Percentiles rank a stretch among this genome's conserved stretches.
Evolutionary conservation across 2,888 invertebrate genomes (phyloP).

Genomic region (Diarsia rubi): DNA sequence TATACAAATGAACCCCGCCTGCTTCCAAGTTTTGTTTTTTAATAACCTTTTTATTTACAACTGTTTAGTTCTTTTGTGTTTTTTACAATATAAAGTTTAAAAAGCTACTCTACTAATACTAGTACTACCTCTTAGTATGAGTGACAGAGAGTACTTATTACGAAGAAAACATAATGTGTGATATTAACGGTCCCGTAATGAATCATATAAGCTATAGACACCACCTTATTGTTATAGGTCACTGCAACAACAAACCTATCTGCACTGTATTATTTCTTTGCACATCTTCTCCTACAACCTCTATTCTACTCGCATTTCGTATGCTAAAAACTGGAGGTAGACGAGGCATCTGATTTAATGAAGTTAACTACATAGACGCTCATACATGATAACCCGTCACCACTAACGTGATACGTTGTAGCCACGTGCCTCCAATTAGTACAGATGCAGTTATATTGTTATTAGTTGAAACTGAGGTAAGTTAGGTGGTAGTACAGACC

Average conservation of each 20-base stretch:
- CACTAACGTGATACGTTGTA: conserved; percentile 33
- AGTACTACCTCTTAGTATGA: too few species aligned
- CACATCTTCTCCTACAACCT: not conserved
- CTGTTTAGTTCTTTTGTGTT: too few species aligned
- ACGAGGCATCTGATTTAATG: conserved; percentile 52
- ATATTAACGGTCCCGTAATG: too few species aligned
- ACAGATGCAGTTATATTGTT: conserved; percentile 49
- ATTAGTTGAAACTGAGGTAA: conserved; percentile 17
- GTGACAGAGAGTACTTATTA: not conserved
- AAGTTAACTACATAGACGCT: conserved; percentile 30
- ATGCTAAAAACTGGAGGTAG: conserved; percentile 12
- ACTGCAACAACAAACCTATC: not conserved
- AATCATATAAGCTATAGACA: not conserved
- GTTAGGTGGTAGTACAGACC: not conserved
- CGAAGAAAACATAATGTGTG: not conserved
- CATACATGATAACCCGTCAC: conserved; percentile 44
- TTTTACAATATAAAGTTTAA: too few species aligned
- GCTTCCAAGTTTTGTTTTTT: too few species aligned
- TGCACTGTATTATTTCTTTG: not conserved
- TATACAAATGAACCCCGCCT: too few species aligned
- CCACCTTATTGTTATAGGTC: not conserved
- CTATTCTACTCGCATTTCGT: not conserved
- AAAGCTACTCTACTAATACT: too few species aligned
- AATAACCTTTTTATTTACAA: too few species aligned
- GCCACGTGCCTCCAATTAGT: conserved; percentile 48